Base-by-base conservation (phyloP, 2,113 vertebrate genomes). In the Columba janthina region DNA sequence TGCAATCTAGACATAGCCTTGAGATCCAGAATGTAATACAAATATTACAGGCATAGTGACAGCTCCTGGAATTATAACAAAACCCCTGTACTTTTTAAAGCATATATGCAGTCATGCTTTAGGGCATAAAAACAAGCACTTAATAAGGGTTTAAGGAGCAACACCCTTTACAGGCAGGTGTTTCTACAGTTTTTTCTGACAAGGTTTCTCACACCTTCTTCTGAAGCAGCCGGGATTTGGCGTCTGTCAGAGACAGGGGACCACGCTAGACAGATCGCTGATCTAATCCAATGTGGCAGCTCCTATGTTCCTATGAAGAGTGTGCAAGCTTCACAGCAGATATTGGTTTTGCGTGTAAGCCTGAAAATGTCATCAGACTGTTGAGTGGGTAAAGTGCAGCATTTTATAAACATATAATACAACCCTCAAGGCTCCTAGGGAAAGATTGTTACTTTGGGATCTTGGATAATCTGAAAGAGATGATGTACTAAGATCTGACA, bases 281-380 rank as follows among this genome's bases (percentile, higher is more conserved):
- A 91, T 96, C 88, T 97, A 96, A 97, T 97, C 90, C 85, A 56
- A 73, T 57, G 67, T 96, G 97, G 93, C 97, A 97, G 91, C 90
- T 96, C 82, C 96, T 93, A 12, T 90, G 90, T 95, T 97, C 83
- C 79, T 56, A 87, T 5, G 40, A 88, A 80, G 28, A 79, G 32
- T 61, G 48, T 74, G 56, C 61, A 69, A 84, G 74, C 88, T 93
- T 95, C 93, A 88, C 36, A 73, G 64, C 50, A 95, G 89, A 57
- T 81, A 95, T 74, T 73, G 80, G 89, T 90, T 94, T 96, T 96
- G 62, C 89, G 95, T 90, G 89, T 91, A 91, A 92, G 87, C 67
- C 89, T 94, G 61, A 71, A 94, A 97, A 95, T 95, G 79, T 92
- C 89, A 91, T 93, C 83, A 84, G 67, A 78, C 75, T 94, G 75